Evolutionary conservation across 2,888 invertebrate species (phyloP).

Genomic region (Chesias legatella): DNA sequence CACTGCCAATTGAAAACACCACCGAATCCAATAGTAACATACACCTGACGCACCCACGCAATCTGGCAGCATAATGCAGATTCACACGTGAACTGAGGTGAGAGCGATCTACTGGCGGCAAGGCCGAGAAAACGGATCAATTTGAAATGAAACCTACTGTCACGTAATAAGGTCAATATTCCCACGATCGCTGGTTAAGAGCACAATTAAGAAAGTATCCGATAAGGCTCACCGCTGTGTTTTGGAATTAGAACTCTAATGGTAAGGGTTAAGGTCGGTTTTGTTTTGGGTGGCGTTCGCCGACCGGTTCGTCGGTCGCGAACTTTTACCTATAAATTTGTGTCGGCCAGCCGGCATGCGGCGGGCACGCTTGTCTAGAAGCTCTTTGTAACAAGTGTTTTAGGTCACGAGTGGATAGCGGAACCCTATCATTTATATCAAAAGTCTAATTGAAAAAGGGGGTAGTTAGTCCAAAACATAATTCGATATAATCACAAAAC

Average conservation of each 20-base stretch:
- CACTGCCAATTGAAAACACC: conserved; percentile 62
- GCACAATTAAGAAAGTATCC: conserved; percentile 79
- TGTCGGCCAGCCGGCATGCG: conserved; percentile 69
- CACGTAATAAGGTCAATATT: conserved; percentile 66
- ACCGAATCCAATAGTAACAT: conserved; percentile 44
- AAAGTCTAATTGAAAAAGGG: too few relatives aligned
- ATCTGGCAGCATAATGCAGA: conserved; percentile 72
- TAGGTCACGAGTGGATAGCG: conserved; percentile 42
- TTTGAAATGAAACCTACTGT: conserved; percentile 55
- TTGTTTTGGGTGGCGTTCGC: conserved; percentile 39
- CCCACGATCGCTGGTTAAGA: conserved; percentile 52
- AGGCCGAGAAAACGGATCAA: conserved; percentile 65
- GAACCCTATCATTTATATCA: too few relatives aligned
- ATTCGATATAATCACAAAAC: too few relatives aligned
- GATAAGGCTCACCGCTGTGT: conserved; percentile 50
- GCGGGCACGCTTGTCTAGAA: conserved; percentile 62
- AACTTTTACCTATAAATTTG: conserved; percentile 81
- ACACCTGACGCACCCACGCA: conserved; percentile 62
- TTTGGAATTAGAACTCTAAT: conserved; percentile 52
- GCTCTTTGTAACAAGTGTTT: conserved; percentile 47
- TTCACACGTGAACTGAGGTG: conserved; percentile 79
- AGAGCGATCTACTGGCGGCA: conserved; percentile 77
- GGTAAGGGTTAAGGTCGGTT: conserved; percentile 45
- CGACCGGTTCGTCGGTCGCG: conserved; percentile 76
- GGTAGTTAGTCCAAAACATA: too few relatives aligned